Evolutionary conservation across 2,797 vertebrate species (phyloP), one percentile per base, ranked within the genome.

Genomic region (Phataginus tetradactyla): DNA sequence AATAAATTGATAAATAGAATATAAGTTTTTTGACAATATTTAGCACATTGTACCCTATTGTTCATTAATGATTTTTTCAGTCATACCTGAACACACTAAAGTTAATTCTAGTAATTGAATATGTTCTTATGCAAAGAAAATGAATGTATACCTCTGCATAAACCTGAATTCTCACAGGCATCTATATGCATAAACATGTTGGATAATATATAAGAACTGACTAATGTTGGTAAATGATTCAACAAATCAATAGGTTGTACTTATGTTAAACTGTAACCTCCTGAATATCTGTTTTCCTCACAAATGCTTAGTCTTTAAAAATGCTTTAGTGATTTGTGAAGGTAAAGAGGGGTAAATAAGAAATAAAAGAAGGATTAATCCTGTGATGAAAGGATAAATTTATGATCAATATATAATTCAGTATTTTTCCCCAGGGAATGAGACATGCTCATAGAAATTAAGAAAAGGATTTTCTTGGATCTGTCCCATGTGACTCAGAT

Each of bases 61-160:
- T 53, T 78, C 37, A 71, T 27, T 49, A 85, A 25, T 89, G 13
- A 15, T 61, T 17, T 96, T 90, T 93, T 74, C 64, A 81, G 55
- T 77, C 66, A 29, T 45, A 86, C 23, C 13, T 74, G 29, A 83
- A 77, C 14, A 91, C 2, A 72, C 2, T 7, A 32, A 75, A 29
- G 8, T 89, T 83, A 87, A 92, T 53, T 63, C 45, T 7, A 94
- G 63, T 77, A 69, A 89, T 77, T 69, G 25, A 94, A 90, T 94
- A 89, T 61, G 57, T 74, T 85, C 29, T 66, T 57, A 59, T 86
- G 25, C 37, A 81, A 95, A 61, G 20, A 81, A 86, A 94, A 53
- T 77, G 29, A 86, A 32, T 59, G 7, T 51, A 45, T 57, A 51
- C 9, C 1, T 95, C 64, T 66, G 7, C 14, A 91, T 37, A 78